Evolutionary conservation across 2,797 vertebrate genomes (phyloP).

Genomic region (Gymnoscopelus microlampas): DNA sequence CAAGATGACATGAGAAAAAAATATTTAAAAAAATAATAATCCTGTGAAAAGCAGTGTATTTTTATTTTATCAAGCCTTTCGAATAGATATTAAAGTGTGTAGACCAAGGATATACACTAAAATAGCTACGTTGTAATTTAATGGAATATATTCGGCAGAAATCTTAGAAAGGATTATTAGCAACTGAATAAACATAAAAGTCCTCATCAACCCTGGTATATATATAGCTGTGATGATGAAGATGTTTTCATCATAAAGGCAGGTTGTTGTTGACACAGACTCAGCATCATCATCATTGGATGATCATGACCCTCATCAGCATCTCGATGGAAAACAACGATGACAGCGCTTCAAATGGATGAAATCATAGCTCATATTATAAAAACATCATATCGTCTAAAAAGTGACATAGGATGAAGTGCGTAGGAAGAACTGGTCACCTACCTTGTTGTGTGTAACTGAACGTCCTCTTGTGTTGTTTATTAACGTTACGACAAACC

Average conservation of each 20-base stretch:
- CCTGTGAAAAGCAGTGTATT: no score
- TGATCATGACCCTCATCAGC: conserved; percentile 53
- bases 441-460: conserved; percentile 58
- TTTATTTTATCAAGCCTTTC: no score
- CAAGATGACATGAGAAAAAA: no score
- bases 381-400: background rate
- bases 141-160: no score
- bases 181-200: background rate
- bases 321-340: conserved; percentile 49
- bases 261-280: conserved; percentile 19
- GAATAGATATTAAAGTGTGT: no score
- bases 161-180: no score
- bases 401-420: background rate
- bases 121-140: no score
- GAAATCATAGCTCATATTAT: background rate
- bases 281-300: conserved; percentile 1
- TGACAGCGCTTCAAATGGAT: conserved; percentile 16
- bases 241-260: background rate
- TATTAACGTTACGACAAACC: conserved; percentile 63
- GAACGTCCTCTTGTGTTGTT: conserved; percentile 57
- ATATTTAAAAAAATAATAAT: no score
- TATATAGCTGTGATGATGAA: background rate
- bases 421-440: background rate
- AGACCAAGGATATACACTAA: no score
- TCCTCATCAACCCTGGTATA: background rate